phyloP scores from a whole-genome alignment of 2,797 vertebrate species.

The Sebastes trivittatus region DNA sequence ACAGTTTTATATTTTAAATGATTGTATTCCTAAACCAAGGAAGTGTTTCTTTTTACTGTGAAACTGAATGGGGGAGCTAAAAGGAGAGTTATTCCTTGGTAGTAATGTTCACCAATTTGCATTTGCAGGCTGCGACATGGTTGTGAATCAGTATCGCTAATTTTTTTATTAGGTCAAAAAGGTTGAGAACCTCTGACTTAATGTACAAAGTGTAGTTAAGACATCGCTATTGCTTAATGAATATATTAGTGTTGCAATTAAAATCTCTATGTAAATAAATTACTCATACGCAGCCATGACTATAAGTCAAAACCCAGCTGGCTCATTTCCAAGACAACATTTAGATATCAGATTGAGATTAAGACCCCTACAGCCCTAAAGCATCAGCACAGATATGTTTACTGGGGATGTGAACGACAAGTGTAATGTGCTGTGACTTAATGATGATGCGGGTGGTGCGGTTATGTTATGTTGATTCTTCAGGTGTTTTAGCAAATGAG shows the following conservation, averaged over 20 bases:
- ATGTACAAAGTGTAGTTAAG: neutral
- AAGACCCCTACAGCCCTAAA: neutral
- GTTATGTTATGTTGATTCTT: slow-evolving; percentile 27
- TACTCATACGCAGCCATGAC: neutral
- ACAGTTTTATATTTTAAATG: neutral
- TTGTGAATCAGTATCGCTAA: neutral
- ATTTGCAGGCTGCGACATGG: neutral
- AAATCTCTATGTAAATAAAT: slow-evolving; percentile 13
- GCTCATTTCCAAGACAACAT: neutral
- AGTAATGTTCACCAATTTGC: neutral
- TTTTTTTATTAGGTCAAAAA: neutral
- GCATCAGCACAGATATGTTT: neutral
- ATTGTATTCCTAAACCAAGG: neutral
- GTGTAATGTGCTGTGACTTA: slow-evolving; percentile 17
- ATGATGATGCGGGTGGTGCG: slow-evolving; percentile 11
- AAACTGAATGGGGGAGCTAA: neutral
- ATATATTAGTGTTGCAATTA: neutral
- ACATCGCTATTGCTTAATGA: neutral
- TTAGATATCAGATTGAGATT: slow-evolving; percentile 3
- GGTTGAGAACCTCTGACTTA: neutral
- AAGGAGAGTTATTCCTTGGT: neutral
- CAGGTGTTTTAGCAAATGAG: slow-evolving; percentile 5
- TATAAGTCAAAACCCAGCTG: neutral
- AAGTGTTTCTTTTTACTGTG: neutral
- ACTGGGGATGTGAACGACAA: neutral